Evolutionary conservation across 2,113 vertebrate genomes (phyloP), one percentile per base, ranked within the genome.

Genomic region (Solenodon paradoxus): DNA sequence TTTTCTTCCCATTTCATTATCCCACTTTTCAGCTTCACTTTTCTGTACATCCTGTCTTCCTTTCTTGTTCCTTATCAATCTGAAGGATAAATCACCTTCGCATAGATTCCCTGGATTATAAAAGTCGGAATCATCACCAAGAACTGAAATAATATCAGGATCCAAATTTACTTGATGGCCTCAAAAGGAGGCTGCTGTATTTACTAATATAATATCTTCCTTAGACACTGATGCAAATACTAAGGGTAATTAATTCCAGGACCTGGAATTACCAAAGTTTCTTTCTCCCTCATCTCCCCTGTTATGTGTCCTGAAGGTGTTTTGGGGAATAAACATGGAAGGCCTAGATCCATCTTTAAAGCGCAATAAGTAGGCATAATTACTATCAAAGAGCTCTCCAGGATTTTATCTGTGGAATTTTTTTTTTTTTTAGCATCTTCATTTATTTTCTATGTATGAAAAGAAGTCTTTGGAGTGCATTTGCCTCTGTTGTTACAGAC

Each of bases 191-290:
- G 99, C 99, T 35, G 99, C 99, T 98, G 99, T 99, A 97, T 99
- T 99, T 97, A 99, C 98, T 24, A 99, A 96, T 68, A 99, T 99
- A 19, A 99, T 99, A 72, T 99, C 98, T 94, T 99, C 99, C 96
- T 99, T 99, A 97, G 99, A 99, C 96, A 99, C 99, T 0, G 99
- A 99, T 40, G 99, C 99, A 88, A 99, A 99, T 71, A 99, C 99
- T 99, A 99, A 9, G 99, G 99, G 88, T 99, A 98, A 4, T 98
- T 99, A 97, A 99, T 98, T 53, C 98, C 97, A 2, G 97, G 78
- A 7, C 89, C 99, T 51, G 97, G 72, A 95, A 97, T 47, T 12
- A n/a, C 74, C 12, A 96, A 93, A 71, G 90, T 97, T 61, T 94
- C 85, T 69, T 98, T n/a, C 97, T 71, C 98, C 94, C 0, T 96